These are phyloP conservation scores for Crematogaster levior DNA, from an alignment of 2,888 invertebrate genomes.

Conservation along the genomic window DNA sequence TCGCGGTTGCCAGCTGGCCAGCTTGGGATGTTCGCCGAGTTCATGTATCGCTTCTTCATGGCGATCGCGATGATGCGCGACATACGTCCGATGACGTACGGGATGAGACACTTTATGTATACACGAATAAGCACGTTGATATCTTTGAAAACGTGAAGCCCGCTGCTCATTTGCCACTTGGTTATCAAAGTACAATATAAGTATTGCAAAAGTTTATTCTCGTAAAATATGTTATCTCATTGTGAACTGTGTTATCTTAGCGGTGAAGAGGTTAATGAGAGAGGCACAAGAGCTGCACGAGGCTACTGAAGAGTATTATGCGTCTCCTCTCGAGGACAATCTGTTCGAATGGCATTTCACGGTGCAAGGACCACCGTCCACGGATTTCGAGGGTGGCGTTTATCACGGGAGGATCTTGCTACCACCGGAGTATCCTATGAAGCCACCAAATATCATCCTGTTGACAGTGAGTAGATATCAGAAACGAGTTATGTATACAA, in stretches of 20 bases:
- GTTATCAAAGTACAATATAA: no score
- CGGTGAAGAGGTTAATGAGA: slow-evolving; percentile 96
- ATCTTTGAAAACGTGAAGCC: not conserved
- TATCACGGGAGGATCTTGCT: slow-evolving; percentile 97
- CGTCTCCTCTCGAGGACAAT: slow-evolving; percentile 97
- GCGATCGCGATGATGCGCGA: no score
- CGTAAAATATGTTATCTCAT: not conserved
- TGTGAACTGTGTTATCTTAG: slow-evolving; percentile 84
- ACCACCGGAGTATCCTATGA: slow-evolving; percentile 98
- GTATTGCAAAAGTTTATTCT: no score
- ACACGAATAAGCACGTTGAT: not conserved
- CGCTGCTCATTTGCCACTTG: not conserved
- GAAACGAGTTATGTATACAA: not conserved
- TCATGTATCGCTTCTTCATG: not conserved
- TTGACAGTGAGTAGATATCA: slow-evolving; percentile 89
- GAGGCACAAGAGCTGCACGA: slow-evolving; percentile 95
- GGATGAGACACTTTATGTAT: not conserved
- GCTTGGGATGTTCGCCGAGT: not conserved
- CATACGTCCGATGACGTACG: not conserved
- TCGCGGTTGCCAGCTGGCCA: not conserved
- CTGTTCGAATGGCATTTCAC: slow-evolving; percentile 99
- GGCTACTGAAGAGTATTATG: slow-evolving; percentile 95
- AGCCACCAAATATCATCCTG: slow-evolving; percentile 97
- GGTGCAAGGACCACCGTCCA: slow-evolving; percentile 94
- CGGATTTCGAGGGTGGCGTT: slow-evolving; percentile 95